A percentile compares a stretch with the other conserved stretches of the same genome.
phyloP scores from a whole-genome alignment of 2,888 invertebrate species.

The Panopea generosa region DNA sequence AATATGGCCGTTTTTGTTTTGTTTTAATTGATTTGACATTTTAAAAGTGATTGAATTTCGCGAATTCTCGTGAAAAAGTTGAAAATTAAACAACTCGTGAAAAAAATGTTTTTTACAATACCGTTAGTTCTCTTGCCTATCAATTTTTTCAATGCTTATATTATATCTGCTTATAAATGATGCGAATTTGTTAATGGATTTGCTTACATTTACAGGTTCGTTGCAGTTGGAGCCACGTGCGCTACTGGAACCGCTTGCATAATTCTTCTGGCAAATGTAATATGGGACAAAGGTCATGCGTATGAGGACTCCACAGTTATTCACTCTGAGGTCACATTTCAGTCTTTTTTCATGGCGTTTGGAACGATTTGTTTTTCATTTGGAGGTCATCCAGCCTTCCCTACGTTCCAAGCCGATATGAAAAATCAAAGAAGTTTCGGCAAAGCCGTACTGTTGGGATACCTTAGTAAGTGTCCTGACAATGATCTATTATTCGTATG shows the following conservation, averaged over 20 bases:
- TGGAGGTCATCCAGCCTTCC: constrained; percentile 91
- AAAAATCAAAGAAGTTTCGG: constrained; percentile 90
- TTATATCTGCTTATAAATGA: too few species aligned
- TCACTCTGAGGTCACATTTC: constrained; percentile 83
- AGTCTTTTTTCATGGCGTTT: constrained; percentile 90
- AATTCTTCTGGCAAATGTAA: constrained; percentile 88
- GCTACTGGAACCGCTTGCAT: constrained; percentile 89
- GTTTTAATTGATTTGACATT: too few species aligned
- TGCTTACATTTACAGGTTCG: constrained; percentile 88
- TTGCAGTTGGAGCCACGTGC: constrained; percentile 89
- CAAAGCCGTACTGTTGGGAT: constrained; percentile 90
- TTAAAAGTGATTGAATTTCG: too few species aligned
- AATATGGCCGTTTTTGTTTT: too few species aligned
- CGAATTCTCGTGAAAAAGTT: too few species aligned
- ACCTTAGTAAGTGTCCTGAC: constrained; percentile 89
- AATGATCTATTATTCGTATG: too few species aligned
- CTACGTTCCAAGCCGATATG: constrained; percentile 97
- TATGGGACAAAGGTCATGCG: constrained; percentile 86
- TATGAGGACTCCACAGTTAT: constrained; percentile 70
- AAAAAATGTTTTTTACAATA: too few species aligned
- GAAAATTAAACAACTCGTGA: too few species aligned
- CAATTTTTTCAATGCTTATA: too few species aligned
- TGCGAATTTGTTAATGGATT: too few species aligned
- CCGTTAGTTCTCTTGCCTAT: too few species aligned
- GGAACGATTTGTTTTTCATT: constrained; percentile 91